Conservation (phyloP, 2,113 vertebrate species). For the Nannospalax galili region DNA sequence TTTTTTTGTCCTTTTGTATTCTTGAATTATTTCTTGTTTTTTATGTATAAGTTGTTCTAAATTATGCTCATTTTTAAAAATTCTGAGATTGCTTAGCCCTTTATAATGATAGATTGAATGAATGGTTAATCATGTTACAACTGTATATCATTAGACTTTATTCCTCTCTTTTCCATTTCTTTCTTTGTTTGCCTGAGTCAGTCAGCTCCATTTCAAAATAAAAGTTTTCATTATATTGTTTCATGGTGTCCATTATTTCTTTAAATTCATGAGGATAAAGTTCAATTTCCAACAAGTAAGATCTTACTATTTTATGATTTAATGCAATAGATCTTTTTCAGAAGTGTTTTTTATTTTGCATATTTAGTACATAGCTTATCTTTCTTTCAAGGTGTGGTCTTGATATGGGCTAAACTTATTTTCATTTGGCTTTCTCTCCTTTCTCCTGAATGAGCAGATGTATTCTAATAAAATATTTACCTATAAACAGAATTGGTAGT, state of each 20-base stretch:
- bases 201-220: neutral
- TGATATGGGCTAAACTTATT: neutral
- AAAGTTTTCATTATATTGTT: neutral
- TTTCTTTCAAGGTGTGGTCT: neutral
- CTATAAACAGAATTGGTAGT: neutral
- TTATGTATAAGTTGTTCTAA: too few relatives aligned
- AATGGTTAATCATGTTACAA: constrained; percentile 33
- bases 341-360: constrained; percentile 3
- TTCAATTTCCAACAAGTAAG: neutral
- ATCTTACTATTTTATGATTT: neutral
- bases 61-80: too few relatives aligned
- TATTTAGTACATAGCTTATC: neutral
- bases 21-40: constrained; percentile 44
- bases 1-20: neutral
- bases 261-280: constrained; percentile 33
- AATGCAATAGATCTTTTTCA: neutral
- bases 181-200: neutral
- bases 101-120: neutral
- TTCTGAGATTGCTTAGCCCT: neutral
- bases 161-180: neutral
- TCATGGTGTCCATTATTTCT: constrained; percentile 25
- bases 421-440: neutral
- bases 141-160: neutral
- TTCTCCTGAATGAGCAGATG: neutral
- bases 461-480: neutral